Conservation (phyloP, 2,888 invertebrate species). For the Chrysopilus asiliformis region DNA sequence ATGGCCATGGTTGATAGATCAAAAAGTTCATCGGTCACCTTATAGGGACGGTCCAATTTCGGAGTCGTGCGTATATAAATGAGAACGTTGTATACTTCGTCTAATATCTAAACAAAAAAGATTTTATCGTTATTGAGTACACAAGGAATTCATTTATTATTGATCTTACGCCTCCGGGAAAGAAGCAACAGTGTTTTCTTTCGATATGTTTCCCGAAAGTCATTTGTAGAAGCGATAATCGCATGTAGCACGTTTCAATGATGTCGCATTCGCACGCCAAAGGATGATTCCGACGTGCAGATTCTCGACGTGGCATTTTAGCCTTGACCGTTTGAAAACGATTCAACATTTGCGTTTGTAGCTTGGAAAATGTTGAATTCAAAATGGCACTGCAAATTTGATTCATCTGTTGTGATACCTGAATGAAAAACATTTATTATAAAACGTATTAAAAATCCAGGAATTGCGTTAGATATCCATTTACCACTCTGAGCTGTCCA, state of each 20-base stretch:
- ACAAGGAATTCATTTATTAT: not conserved
- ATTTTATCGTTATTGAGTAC: conserved; percentile 2
- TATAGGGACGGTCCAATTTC: conserved; percentile 74
- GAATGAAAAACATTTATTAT: conserved; percentile 18
- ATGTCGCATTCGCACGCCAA: conserved; percentile 86
- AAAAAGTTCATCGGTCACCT: conserved; percentile 86
- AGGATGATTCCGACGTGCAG: conserved; percentile 79
- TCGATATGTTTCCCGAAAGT: conserved; percentile 91
- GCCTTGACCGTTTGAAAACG: conserved; percentile 79
- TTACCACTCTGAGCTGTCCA: conserved; percentile 67
- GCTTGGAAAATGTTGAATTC: conserved; percentile 72
- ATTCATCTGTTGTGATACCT: conserved; percentile 77
- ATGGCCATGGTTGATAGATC: conserved; percentile 95
- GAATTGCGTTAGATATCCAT: conserved; percentile 21
- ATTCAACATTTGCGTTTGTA: conserved; percentile 72
- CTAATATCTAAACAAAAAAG: conserved; percentile 51
- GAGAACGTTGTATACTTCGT: conserved; percentile 80
- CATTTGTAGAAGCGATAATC: conserved; percentile 82
- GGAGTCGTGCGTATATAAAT: conserved; percentile 70
- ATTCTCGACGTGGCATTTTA: conserved; percentile 79
- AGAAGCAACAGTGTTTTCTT: conserved; percentile 84
- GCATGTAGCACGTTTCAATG: conserved; percentile 84
- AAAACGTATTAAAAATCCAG: not conserved
- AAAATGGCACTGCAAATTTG: conserved; percentile 62
- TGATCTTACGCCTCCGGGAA: conserved; percentile 72